A percentile compares a stretch with the other conserved stretches of the same genome.
These are phyloP conservation scores for Python bivittatus DNA, from an alignment of 2,113 vertebrate species.

Conservation along the genomic window DNA sequence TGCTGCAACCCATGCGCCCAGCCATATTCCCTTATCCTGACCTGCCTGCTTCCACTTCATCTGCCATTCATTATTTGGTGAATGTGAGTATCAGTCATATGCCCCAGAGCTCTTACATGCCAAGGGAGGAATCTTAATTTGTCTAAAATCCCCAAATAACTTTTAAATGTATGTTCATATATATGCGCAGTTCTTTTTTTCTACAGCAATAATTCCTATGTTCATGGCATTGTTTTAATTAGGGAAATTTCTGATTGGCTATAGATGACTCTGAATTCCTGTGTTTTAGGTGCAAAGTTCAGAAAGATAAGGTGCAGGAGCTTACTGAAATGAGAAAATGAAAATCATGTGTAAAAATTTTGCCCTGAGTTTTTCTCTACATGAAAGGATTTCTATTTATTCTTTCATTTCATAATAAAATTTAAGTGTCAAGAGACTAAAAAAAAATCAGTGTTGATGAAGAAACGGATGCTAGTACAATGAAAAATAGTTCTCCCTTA, in stretches of 20 bases:
- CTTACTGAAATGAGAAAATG: conserved; percentile 1
- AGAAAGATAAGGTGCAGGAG: conserved; percentile 1
- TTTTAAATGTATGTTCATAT: too few species aligned
- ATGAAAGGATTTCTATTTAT: conserved; percentile 66
- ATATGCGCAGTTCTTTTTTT: not conserved
- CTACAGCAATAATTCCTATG: not conserved
- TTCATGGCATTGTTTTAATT: not conserved
- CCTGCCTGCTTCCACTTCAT: not conserved
- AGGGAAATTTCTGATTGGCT: not conserved
- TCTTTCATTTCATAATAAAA: conserved; percentile 71
- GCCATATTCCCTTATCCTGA: not conserved
- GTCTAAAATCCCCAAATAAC: not conserved
- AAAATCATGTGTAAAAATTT: not conserved
- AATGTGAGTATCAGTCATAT: not conserved
- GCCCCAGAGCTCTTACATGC: too few species aligned
- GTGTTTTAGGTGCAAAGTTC: accelerated
- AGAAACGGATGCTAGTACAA: conserved; percentile 68
- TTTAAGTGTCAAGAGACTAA: conserved; percentile 71
- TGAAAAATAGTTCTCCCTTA: conserved; percentile 71
- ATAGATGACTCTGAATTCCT: not conserved
- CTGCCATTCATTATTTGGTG: not conserved
- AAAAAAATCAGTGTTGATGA: conserved; percentile 74
- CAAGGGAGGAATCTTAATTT: not conserved
- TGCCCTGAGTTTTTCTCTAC: conserved; percentile 42
- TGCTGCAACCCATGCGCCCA: not conserved